Conservation (phyloP, 2,113 vertebrate genomes). For the Clarias magur region DNA sequence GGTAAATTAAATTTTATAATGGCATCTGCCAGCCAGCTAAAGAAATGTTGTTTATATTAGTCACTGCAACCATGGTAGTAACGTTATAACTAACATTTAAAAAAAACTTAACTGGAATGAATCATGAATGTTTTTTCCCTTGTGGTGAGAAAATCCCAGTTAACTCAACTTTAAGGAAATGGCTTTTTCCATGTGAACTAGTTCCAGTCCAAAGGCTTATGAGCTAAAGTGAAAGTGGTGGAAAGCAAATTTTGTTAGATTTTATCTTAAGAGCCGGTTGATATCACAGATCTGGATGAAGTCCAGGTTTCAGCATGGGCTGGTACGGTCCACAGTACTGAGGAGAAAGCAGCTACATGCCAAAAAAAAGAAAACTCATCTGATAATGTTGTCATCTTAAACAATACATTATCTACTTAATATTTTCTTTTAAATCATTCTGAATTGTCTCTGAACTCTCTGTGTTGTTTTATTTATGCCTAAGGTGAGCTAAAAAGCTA, state of each 20-base stretch:
- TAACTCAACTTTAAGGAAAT: slow-evolving; percentile 40
- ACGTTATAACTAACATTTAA: slow-evolving; percentile 1
- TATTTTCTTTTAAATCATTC: no score
- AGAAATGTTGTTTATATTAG: background rate
- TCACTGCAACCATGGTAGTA: slow-evolving; percentile 10
- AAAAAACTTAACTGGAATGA: slow-evolving; percentile 30
- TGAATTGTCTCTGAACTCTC: no score
- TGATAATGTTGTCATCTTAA: no score
- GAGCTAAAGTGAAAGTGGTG: slow-evolving; percentile 17
- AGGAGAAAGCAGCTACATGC: no score
- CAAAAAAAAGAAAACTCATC: no score
- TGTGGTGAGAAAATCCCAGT: slow-evolving; percentile 23
- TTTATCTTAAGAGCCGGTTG: slow-evolving; percentile 38
- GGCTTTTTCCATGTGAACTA: slow-evolving; percentile 19
- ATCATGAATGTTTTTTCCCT: slow-evolving; percentile 32
- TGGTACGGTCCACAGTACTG: no score
- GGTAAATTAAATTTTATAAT: background rate
- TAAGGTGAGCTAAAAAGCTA: no score
- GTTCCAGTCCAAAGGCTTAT: slow-evolving; percentile 20
- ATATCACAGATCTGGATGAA: slow-evolving; percentile 38
- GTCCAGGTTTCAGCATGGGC: background rate
- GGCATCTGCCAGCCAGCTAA: background rate
- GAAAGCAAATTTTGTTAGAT: slow-evolving; percentile 29
- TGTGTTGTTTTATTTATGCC: no score
- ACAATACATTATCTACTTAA: no score